A percentile compares a stretch with the other conserved stretches of the same genome.
Conservation (phyloP, 2,888 invertebrate species). For the Clistopyga incitator region DNA sequence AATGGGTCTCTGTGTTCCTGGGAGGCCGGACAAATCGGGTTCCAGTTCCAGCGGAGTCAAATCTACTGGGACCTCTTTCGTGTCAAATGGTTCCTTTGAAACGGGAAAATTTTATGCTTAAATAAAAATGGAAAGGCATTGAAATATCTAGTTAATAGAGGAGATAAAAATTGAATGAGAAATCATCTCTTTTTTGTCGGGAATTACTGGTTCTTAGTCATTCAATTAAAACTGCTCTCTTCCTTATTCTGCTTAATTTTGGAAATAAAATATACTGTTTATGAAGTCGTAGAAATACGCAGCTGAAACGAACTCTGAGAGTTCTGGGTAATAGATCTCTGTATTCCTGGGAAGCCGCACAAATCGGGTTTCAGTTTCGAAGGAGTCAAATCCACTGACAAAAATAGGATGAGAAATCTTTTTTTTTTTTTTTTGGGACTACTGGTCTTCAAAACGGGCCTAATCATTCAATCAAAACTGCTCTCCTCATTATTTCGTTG, state of each 20-base stretch:
- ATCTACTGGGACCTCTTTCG: slow-evolving; percentile 31
- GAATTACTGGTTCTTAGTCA: too few species aligned
- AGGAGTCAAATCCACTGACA: slow-evolving; percentile 29
- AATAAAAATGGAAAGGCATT: background rate
- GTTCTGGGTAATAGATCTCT: slow-evolving; percentile 26
- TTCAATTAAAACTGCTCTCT: slow-evolving; percentile 55
- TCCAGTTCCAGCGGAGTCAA: slow-evolving; percentile 42
- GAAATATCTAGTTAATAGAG: background rate
- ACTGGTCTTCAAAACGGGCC: too few species aligned
- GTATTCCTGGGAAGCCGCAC: slow-evolving; percentile 20
- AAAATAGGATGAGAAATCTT: too few species aligned
- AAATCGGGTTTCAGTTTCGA: slow-evolving; percentile 49
- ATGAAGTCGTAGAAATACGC: slow-evolving; percentile 27
- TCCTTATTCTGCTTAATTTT: slow-evolving; percentile 78
- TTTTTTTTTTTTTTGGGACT: too few species aligned
- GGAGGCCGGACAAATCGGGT: slow-evolving; percentile 41
- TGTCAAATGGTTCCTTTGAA: slow-evolving; percentile 11
- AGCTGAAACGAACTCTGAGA: slow-evolving; percentile 33
- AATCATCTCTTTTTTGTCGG: too few species aligned
- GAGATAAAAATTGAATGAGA: too few species aligned
- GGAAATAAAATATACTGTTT: slow-evolving; percentile 69
- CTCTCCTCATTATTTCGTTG: slow-evolving; percentile 76
- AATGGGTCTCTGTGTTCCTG: slow-evolving; percentile 23
- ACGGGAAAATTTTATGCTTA: background rate
- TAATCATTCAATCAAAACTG: slow-evolving; percentile 44